Evolutionary conservation across 2,888 invertebrate species (phyloP).

Genomic region (Myopa tessellatipennis): DNA sequence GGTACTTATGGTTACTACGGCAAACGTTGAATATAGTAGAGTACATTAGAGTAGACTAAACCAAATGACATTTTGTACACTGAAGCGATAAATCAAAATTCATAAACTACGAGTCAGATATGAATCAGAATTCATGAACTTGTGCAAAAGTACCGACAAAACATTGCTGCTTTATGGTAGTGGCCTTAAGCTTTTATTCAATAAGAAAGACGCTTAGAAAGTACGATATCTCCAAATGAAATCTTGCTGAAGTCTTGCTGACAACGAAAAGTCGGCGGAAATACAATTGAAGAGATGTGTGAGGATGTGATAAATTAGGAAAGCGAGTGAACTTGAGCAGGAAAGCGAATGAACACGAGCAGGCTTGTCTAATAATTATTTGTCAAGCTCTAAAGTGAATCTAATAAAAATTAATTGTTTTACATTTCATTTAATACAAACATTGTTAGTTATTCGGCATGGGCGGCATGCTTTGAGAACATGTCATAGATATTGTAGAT

Average conservation of each 20-base stretch:
- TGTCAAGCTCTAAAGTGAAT: constrained; percentile 16
- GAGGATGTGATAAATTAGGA: constrained; percentile 18
- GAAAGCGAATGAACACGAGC: not conserved
- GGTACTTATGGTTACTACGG: too few relatives aligned
- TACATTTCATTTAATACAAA: not conserved
- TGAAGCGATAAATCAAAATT: constrained; percentile 16
- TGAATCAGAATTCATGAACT: constrained; percentile 10
- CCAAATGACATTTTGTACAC: not conserved
- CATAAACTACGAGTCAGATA: not conserved
- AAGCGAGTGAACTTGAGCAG: not conserved
- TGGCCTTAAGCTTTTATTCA: not conserved
- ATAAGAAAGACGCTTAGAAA: not conserved
- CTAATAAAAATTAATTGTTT: constrained; percentile 24
- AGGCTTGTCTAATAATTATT: constrained; percentile 20
- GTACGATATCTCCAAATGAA: not conserved
- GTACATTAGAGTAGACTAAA: not conserved
- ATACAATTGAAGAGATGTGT: not conserved
- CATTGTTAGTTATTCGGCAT: not conserved
- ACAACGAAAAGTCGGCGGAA: not conserved
- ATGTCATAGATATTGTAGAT: too few relatives aligned
- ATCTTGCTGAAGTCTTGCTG: not conserved
- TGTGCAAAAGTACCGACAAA: not conserved
- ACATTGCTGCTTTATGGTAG: constrained; percentile 13
- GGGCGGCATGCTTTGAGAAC: too few relatives aligned
- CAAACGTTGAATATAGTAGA: too few relatives aligned